These are phyloP conservation scores for Phrynosoma platyrhinos DNA, from an alignment of 2,113 vertebrate species.

Conservation along the genomic window DNA sequence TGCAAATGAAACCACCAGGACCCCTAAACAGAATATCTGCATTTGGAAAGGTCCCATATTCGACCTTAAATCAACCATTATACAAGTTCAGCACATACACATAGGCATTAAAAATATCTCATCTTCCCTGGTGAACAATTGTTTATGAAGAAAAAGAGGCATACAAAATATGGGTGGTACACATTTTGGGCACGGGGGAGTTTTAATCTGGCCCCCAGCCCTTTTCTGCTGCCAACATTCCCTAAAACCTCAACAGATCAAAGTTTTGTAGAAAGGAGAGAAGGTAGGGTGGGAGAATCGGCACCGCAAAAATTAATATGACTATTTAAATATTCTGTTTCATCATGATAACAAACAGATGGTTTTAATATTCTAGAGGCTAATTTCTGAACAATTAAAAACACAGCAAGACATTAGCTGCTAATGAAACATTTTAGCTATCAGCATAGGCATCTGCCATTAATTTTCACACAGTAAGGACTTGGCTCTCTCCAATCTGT, in stretches of 20 bases:
- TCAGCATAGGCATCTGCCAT: slow-evolving; percentile 94
- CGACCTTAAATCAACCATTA: slow-evolving; percentile 69
- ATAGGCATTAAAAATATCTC: slow-evolving; percentile 51
- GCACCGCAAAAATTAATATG: slow-evolving; percentile 85
- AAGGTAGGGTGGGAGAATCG: slow-evolving; percentile 53
- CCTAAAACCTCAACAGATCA: slow-evolving; percentile 77
- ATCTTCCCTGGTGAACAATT: slow-evolving; percentile 61
- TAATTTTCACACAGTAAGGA: slow-evolving; percentile 94
- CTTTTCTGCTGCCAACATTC: slow-evolving; percentile 65
- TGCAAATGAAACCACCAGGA: slow-evolving; percentile 67
- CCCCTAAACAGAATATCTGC: slow-evolving; percentile 62
- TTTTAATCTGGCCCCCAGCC: slow-evolving; percentile 70
- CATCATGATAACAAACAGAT: slow-evolving; percentile 95
- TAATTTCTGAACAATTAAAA: slow-evolving; percentile 99
- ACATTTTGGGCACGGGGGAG: slow-evolving; percentile 68
- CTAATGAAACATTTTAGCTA: slow-evolving; percentile 99
- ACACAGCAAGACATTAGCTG: slow-evolving; percentile 97
- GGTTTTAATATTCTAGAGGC: slow-evolving; percentile 98
- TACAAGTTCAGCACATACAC: slow-evolving; percentile 66
- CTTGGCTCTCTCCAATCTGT: slow-evolving; percentile 94
- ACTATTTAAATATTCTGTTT: slow-evolving; percentile 89
- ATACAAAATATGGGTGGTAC: slow-evolving; percentile 64
- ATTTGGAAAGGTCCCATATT: slow-evolving; percentile 54
- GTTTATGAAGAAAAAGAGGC: slow-evolving; percentile 67
- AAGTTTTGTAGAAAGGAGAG: slow-evolving; percentile 76